Evolutionary conservation across 1,140 invertebrate genomes (phyloP).

Genomic region (Zophobas atratus): DNA sequence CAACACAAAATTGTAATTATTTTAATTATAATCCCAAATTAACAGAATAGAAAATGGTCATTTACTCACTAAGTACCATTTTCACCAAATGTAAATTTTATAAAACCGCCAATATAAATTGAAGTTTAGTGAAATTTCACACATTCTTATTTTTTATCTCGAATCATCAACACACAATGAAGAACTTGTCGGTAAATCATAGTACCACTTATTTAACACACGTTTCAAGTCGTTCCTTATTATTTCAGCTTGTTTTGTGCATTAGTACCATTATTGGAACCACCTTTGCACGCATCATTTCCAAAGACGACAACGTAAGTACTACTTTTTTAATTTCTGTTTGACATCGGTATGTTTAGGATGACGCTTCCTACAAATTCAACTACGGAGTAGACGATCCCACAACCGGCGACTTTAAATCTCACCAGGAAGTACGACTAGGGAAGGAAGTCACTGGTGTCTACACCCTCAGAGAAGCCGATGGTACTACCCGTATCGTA

Average conservation of each 20-base stretch:
- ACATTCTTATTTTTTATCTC: too few relatives aligned
- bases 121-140: too few relatives aligned
- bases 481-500: constrained; percentile 68
- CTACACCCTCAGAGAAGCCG: constrained; percentile 67
- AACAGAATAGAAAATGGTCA: constrained; percentile 6
- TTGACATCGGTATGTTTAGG: constrained; percentile 44
- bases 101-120: background rate
- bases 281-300: background rate
- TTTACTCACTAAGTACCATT: constrained; percentile 5
- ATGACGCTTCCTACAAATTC: constrained; percentile 66
- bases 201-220: too few relatives aligned
- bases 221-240: background rate
- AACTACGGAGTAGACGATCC: constrained; percentile 69
- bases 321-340: constrained; percentile 8
- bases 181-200: too few relatives aligned
- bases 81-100: background rate
- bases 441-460: constrained; percentile 68
- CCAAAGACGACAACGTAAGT: constrained; percentile 33
- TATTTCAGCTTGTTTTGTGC: background rate
- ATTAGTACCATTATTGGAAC: background rate
- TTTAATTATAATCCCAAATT: background rate
- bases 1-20: background rate
- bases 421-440: constrained; percentile 69
- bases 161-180: too few relatives aligned
- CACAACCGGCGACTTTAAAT: constrained; percentile 69